A percentile compares a stretch with the other conserved stretches of the same genome.
Conservation (phyloP, 2,888 invertebrate genomes). For the Busseola fusca region DNA sequence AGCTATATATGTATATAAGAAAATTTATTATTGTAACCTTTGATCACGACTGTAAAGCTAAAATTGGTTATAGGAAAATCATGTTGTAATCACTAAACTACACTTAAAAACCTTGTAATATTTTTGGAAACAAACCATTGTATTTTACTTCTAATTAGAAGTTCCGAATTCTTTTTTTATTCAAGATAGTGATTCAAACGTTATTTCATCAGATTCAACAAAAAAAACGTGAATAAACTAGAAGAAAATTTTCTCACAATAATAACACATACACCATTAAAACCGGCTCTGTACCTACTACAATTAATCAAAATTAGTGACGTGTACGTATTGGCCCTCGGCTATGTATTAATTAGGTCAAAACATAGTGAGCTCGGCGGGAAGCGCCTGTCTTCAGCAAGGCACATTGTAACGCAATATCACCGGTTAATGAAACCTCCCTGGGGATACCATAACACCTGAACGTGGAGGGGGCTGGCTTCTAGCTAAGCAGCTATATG, state of each 20-base stretch:
- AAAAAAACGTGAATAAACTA: too few species aligned
- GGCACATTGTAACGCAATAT: slow-evolving; percentile 78
- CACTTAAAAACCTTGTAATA: background rate
- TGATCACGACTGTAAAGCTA: background rate
- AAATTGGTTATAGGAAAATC: background rate
- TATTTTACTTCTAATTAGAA: background rate
- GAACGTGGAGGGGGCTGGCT: slow-evolving; percentile 39
- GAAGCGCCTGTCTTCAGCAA: slow-evolving; percentile 68
- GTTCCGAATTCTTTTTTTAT: background rate
- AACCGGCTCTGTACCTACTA: slow-evolving; percentile 44
- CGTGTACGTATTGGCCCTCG: slow-evolving; percentile 69
- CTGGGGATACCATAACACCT: slow-evolving; percentile 66
- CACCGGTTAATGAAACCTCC: slow-evolving; percentile 78
- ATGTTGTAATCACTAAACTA: background rate
- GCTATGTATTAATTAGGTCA: slow-evolving; percentile 81
- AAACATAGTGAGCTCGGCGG: slow-evolving; percentile 70
- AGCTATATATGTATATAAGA: too few species aligned
- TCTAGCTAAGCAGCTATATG: slow-evolving; percentile 17
- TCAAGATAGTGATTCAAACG: background rate
- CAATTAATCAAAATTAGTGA: slow-evolving; percentile 77
- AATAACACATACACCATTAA: slow-evolving; percentile 1
- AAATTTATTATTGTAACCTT: background rate
- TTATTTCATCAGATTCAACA: too few species aligned
- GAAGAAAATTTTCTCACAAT: background rate
- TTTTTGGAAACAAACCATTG: background rate